Evolutionary conservation across 2,888 invertebrate genomes (phyloP).

Genomic region (Tubulanus polymorphus): DNA sequence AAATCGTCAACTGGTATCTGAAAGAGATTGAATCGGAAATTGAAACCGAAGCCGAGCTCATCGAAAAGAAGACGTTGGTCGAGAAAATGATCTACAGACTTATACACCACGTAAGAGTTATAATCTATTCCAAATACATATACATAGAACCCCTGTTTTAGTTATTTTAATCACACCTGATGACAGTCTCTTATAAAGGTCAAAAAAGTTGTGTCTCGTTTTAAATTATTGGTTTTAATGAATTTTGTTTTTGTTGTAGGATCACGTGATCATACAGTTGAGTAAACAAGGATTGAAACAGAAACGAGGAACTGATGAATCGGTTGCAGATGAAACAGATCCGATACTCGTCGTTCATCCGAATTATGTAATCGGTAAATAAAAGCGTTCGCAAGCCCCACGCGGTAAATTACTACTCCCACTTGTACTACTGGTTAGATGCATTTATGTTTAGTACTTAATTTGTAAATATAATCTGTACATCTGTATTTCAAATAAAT

Average conservation of each 20-base stretch:
- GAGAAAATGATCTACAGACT: slow-evolving; percentile 89
- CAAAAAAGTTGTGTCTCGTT: no score
- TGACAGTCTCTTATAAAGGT: no score
- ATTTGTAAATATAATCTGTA: no score
- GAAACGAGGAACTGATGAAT: slow-evolving; percentile 58
- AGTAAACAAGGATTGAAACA: slow-evolving; percentile 56
- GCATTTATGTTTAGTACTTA: no score
- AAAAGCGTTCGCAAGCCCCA: no score
- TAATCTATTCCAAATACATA: no score
- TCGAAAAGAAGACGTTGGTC: slow-evolving; percentile 81
- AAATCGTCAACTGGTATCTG: slow-evolving; percentile 90
- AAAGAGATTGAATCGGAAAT: slow-evolving; percentile 76
- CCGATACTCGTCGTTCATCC: slow-evolving; percentile 92
- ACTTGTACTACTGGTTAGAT: no score
- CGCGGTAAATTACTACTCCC: no score
- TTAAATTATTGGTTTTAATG: not conserved
- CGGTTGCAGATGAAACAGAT: slow-evolving; percentile 61
- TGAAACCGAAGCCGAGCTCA: slow-evolving; percentile 83
- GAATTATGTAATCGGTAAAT: slow-evolving; percentile 78
- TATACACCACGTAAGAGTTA: slow-evolving; percentile 45
- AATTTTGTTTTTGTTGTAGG: slow-evolving; percentile 59
- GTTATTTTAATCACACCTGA: no score
- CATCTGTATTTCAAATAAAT: no score
- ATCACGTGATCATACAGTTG: slow-evolving; percentile 77
- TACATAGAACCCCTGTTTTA: no score